A percentile compares a stretch with the other conserved stretches of the same genome.
Evolutionary conservation across 2,113 vertebrate species (phyloP).

Genomic region (Campylomormyrus numenius): DNA sequence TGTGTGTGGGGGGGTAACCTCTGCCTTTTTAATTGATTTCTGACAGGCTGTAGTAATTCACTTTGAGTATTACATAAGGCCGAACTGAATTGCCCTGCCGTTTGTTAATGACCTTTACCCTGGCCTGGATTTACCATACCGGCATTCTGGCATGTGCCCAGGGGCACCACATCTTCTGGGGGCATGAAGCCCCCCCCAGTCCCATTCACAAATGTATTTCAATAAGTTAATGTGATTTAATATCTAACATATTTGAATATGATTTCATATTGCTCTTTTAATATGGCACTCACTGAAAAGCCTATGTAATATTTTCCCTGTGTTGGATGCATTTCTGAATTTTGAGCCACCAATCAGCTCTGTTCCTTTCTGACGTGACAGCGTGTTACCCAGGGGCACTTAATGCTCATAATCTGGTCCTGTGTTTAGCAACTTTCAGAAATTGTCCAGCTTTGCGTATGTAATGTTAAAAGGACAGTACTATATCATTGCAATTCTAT

Average conservation of each 20-base stretch:
- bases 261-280: not conserved
- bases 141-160: not conserved
- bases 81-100: conserved; percentile 31
- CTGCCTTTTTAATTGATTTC: conserved; percentile 28
- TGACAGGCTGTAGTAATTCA: conserved; percentile 28
- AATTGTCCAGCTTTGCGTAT: not conserved
- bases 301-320: not conserved
- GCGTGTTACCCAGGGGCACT: not conserved
- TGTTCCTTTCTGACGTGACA: not conserved
- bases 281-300: not conserved
- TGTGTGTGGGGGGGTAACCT: not conserved
- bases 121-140: not conserved
- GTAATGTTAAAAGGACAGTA: not conserved
- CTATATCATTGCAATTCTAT: not conserved
- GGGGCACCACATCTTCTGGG: not conserved
- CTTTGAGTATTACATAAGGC: conserved; percentile 30
- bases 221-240: not conserved
- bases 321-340: not conserved
- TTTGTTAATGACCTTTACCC: conserved; percentile 25
- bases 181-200: not conserved
- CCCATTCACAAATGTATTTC: not conserved
- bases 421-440: not conserved
- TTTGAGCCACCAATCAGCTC: not conserved
- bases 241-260: not conserved
- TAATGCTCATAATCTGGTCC: not conserved